Percentiles rank a stretch among this genome's conserved stretches.
phyloP scores from a whole-genome alignment of 2,888 invertebrate genomes.

The Drosophila subquinaria region DNA sequence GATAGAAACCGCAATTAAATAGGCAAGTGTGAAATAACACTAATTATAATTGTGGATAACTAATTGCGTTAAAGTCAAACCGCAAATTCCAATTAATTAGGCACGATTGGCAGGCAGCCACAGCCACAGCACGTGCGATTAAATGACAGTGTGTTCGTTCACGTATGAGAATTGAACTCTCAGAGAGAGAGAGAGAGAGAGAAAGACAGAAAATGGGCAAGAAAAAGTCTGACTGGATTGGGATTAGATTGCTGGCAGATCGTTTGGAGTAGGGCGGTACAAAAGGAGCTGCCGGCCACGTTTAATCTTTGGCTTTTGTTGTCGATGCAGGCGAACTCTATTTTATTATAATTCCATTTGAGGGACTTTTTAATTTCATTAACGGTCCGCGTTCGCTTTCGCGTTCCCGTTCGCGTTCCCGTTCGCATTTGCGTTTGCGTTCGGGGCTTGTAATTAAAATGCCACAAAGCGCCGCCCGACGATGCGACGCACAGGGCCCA shows the following conservation, averaged over 20 bases:
- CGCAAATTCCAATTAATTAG: slow-evolving; percentile 74
- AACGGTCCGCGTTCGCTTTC: slow-evolving; percentile 39
- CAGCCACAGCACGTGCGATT: slow-evolving; percentile 30
- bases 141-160: slow-evolving; percentile 3
- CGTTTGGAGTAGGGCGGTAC: background rate
- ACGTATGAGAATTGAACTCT: slow-evolving; percentile 17
- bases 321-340: slow-evolving; percentile 59
- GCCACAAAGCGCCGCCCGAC: slow-evolving; percentile 72
- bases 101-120: slow-evolving; percentile 38
- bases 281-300: slow-evolving; percentile 17
- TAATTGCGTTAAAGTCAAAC: slow-evolving; percentile 59
- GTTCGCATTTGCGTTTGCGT: slow-evolving; percentile 24
- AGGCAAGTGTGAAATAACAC: slow-evolving; percentile 56
- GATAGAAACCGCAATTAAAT: slow-evolving; percentile 45
- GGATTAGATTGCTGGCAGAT: slow-evolving; percentile 20
- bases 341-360: slow-evolving; percentile 78
- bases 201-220: background rate
- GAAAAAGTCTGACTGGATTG: background rate
- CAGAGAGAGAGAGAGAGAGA: background rate
- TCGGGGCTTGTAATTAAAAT: slow-evolving; percentile 77
- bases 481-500: slow-evolving; percentile 37
- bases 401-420: slow-evolving; percentile 20
- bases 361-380: slow-evolving; percentile 78
- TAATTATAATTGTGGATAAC: slow-evolving; percentile 75
- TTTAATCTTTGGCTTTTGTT: slow-evolving; percentile 53